Conservation (phyloP, 1,140 invertebrate species). For the Pantala flavescens region DNA sequence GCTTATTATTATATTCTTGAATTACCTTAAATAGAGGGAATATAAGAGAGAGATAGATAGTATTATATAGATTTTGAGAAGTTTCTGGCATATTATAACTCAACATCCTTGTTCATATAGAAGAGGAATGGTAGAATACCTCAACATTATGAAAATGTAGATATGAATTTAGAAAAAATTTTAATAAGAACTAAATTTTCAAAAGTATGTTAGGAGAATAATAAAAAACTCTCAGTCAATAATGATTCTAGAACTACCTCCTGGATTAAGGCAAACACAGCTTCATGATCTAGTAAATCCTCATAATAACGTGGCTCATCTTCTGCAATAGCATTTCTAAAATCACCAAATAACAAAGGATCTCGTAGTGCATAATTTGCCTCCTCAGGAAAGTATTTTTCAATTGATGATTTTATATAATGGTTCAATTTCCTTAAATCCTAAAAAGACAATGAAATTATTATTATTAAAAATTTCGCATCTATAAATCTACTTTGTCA, state of each 20-base stretch:
- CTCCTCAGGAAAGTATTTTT: constrained; percentile 39
- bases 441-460: no score
- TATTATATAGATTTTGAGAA: neutral
- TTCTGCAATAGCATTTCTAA: constrained; percentile 68
- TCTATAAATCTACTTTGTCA: no score
- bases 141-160: no score
- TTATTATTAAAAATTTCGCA: constrained; percentile 14
- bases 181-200: no score
- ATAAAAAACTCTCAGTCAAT: no score
- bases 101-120: no score
- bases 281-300: constrained; percentile 79
- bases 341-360: constrained; percentile 80
- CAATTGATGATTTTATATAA: constrained; percentile 40
- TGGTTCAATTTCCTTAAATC: constrained; percentile 39
- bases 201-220: no score
- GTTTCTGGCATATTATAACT: neutral
- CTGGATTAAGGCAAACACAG: constrained; percentile 70
- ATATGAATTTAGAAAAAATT: no score
- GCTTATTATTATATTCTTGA: constrained; percentile 68
- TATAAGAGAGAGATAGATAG: neutral
- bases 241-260: constrained; percentile 61
- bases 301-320: constrained; percentile 70
- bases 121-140: no score
- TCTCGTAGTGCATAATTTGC: constrained; percentile 50
- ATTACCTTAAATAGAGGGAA: constrained; percentile 48